Evolutionary conservation across 2,113 vertebrate species (phyloP), one percentile per base, ranked within the genome.

Genomic region (Brachirus orientalis): DNA sequence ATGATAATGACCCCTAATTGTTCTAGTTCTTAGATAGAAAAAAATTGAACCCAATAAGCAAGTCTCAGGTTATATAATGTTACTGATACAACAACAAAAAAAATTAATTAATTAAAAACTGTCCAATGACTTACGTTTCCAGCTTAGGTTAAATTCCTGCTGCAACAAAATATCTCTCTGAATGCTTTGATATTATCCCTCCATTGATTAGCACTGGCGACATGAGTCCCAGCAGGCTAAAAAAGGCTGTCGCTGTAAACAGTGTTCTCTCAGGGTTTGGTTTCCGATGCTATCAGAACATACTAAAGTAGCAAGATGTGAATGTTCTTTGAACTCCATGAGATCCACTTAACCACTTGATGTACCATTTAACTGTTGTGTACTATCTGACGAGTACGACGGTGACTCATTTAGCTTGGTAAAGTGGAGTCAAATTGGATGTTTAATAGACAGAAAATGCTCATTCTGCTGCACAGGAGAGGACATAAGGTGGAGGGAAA

Each of bases 1-100:
- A 28, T 28, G 22, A 3, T 2, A 5, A 28, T 28, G 22, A 28
- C 22, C 22, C 22, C 22, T 28, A 28, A 28, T n/a, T 12, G 16
- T 20, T 56, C 60, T 41, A 41, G 35, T 28, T 16, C 56, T 56
- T 59, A 64, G 44, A 58, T 70, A 63, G 56, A 2, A 1, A 53
- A 69, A 72, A 56, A 28, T 63, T 43, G 66, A 65, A 45, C 66
- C 62, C 64, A 72, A 64, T 52, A 69, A 68, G 35, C 61, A 40
- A 68, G 50, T 64, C 43, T 89, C 83, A 87, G 72, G 76, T 82
- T 74, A 65, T 61, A 78, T 54, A 75, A 67, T 80, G 82, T 86
- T 68, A 62, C 62, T 73, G 47, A 50, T 48, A 68, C 28, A 33
- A 60, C 37, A 38, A 68, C 28, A 33, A 60, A 35, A 38, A 79